phyloP scores from a whole-genome alignment of 1,140 invertebrate species.

The Drosophila gunungcola region DNA sequence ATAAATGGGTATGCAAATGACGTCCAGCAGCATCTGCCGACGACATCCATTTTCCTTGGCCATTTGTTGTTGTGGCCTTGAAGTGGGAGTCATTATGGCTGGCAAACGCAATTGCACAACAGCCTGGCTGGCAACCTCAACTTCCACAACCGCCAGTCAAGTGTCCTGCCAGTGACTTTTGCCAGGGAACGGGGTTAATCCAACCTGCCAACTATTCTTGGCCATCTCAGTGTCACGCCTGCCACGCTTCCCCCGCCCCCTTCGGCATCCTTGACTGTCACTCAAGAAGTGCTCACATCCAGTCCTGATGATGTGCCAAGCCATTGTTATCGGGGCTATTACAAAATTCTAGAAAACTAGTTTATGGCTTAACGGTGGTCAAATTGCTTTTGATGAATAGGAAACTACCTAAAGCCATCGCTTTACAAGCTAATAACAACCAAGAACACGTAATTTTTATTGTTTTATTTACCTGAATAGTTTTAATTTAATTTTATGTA shows the following conservation, averaged over 20 bases:
- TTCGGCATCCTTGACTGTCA: conserved; percentile 26
- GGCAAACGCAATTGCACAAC: conserved; percentile 21
- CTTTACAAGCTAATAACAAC: no score
- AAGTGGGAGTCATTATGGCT: conserved; percentile 15
- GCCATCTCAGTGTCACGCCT: conserved; percentile 30
- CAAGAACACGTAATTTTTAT: no score
- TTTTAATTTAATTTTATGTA: no score
- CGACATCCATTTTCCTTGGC: conserved; percentile 66
- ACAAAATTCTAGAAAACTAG: conserved; percentile 57
- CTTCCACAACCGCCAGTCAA: conserved; percentile 45
- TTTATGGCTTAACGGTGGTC: conserved; percentile 46
- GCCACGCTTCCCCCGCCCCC: neutral
- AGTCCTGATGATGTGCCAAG: conserved; percentile 38
- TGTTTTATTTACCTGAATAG: no score
- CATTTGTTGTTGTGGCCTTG: conserved; percentile 48
- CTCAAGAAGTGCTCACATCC: conserved; percentile 25
- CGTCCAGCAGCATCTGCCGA: conserved; percentile 40
- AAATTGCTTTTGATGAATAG: conserved; percentile 56
- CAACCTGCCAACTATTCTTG: conserved; percentile 42
- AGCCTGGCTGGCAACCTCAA: conserved; percentile 30
- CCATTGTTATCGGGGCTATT: conserved; percentile 68
- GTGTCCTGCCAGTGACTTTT: conserved; percentile 44
- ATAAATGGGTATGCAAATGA: conserved; percentile 29
- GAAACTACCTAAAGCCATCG: conserved; percentile 17
- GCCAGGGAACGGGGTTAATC: conserved; percentile 42